Base-by-base conservation (phyloP, 2,888 invertebrate genomes). In the Aphidius colemani region DNA sequence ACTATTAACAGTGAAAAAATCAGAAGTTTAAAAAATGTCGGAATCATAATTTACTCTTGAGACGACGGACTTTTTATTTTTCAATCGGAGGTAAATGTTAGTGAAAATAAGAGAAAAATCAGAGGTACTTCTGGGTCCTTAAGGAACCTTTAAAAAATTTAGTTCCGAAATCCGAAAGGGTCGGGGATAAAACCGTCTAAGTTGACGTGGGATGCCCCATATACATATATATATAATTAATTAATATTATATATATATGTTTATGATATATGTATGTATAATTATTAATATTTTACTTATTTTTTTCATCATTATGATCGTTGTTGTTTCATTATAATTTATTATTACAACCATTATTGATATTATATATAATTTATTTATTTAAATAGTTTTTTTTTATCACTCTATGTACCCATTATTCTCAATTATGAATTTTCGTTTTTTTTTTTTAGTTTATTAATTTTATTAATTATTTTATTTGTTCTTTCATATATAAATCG, bases 401-500 rank as follows among this genome's bases (percentile, higher is more conserved):
- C 65, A 65, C 63, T 67, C 69, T 69, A 69, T 66, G 59, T 67
- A 66, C 65, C 65, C 69, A 66, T 66, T 70, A 72, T 46, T 57
- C 3, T 30, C 30, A 30, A 69, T 71, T 67, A 71, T 73, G 64
- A 67, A 69, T 73, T 67, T 68, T 59, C 65, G 56, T 63, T 7
- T 63, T 63, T 68, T 64, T 64, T 67, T 30, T 30, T 30, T 30
- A 30, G 30, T 30, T 30, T 30, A 30, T 30, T 30, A 30, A 30
- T 30, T 30, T n/a, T 60, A 67, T 65, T 63, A 62, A 66, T 65
- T 57, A 40, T 9, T 46, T 46, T 55, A 39, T 30, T 64, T 59
- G 56, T 45, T 57, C 10, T 72, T 71, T 70, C 71, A 71, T 71
- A 74, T 75, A 75, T 74, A 74, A 74, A 73, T 74, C 72, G 75